Conservation (phyloP, 2,797 vertebrate genomes). For the Eptatretus atami region DNA sequence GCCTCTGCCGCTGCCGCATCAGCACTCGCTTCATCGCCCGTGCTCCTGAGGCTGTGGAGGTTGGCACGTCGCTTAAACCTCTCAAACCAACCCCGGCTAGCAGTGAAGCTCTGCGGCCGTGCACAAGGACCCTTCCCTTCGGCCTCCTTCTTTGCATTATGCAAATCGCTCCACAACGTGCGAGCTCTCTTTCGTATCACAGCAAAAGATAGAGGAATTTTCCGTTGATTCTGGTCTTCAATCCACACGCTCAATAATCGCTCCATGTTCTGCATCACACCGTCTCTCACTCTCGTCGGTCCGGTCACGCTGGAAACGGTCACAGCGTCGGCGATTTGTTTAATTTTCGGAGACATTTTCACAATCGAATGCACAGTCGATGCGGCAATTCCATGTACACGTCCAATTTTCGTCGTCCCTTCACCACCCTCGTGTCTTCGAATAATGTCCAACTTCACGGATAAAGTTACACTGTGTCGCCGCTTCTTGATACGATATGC, state of each 20-base stretch:
- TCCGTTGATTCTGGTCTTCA: slow-evolving; percentile 5
- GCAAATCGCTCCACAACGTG: neutral
- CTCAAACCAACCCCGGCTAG: neutral
- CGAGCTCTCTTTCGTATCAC: slow-evolving; percentile 1
- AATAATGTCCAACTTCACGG: too few species aligned
- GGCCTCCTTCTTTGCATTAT: neutral
- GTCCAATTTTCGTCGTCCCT: too few species aligned
- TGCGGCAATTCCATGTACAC: too few species aligned
- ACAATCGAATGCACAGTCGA: too few species aligned
- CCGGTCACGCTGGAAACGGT: neutral
- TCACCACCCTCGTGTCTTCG: too few species aligned
- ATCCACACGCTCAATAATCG: slow-evolving; percentile 7
- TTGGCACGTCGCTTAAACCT: neutral
- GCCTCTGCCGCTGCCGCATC: neutral
- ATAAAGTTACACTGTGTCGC: too few species aligned
- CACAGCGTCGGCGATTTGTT: neutral
- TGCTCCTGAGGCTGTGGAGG: slow-evolving; percentile 1
- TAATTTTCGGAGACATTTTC: too few species aligned
- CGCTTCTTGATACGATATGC: too few species aligned
- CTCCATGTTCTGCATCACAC: slow-evolving; percentile 7
- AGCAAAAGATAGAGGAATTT: neutral
- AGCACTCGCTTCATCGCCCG: neutral
- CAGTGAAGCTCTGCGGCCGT: rapidly evolving
- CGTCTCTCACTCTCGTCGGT: slow-evolving; percentile 3
- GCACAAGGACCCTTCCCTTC: neutral